These are phyloP conservation scores for Hydriomena furcata DNA, from an alignment of 2,888 invertebrate genomes.

Conservation along the genomic window DNA sequence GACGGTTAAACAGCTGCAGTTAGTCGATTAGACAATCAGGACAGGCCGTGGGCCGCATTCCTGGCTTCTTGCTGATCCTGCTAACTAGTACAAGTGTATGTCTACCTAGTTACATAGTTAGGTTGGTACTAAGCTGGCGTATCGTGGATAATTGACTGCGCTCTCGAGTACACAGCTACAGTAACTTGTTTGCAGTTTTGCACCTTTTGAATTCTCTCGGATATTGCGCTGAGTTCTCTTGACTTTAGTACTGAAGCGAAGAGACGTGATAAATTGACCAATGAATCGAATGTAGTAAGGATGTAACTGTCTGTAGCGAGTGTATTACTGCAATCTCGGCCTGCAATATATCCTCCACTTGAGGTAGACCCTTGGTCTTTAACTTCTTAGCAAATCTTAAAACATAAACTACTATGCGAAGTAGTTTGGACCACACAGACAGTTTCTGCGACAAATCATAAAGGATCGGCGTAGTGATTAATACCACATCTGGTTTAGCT, in stretches of 20 bases:
- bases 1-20: constrained; percentile 22
- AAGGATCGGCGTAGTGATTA: too few species aligned
- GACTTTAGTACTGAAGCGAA: background rate
- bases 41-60: constrained; percentile 24
- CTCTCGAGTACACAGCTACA: background rate
- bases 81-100: constrained; percentile 17
- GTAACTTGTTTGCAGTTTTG: constrained; percentile 14
- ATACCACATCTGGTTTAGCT: too few species aligned
- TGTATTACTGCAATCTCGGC: too few species aligned
- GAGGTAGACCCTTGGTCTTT: too few species aligned
- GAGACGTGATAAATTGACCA: too few species aligned
- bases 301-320: too few species aligned
- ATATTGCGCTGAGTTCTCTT: background rate
- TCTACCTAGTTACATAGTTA: constrained; percentile 14
- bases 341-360: too few species aligned
- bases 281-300: too few species aligned
- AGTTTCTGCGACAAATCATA: too few species aligned
- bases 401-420: too few species aligned
- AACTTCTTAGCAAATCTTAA: too few species aligned
- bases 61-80: constrained; percentile 22
- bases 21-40: constrained; percentile 29
- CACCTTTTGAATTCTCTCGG: constrained; percentile 15
- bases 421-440: too few species aligned
- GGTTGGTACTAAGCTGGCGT: background rate
- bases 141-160: constrained; percentile 16